Conservation (phyloP, 2,113 vertebrate genomes). For the Rana temporaria region DNA sequence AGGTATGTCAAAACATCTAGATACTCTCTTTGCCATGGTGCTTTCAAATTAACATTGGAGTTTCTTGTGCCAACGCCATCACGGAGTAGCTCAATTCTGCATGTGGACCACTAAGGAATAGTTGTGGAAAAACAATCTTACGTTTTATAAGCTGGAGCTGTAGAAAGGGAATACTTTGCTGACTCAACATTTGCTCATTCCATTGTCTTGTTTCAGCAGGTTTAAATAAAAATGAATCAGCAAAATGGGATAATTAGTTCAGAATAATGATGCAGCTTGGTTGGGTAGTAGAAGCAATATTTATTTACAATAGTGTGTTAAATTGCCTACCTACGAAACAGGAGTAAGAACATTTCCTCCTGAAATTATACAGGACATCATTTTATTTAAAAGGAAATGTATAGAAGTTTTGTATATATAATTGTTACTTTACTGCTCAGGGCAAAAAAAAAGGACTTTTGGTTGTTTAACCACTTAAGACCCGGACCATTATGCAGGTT, state of each 20-base stretch:
- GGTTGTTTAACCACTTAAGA: too few species aligned
- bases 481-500: too few species aligned
- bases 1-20: neutral
- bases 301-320: too few species aligned
- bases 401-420: too few species aligned
- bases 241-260: constrained; percentile 57
- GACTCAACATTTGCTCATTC: constrained; percentile 53
- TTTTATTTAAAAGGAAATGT: too few species aligned
- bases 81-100: neutral
- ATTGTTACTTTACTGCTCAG: too few species aligned
- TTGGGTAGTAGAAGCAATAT: constrained; percentile 49
- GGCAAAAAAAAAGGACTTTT: too few species aligned
- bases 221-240: constrained; percentile 61
- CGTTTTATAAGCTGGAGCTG: constrained; percentile 44
- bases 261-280: constrained; percentile 51
- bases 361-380: too few species aligned
- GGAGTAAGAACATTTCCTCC: too few species aligned
- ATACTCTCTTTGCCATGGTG: neutral
- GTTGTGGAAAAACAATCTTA: constrained; percentile 8
- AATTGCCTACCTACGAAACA: too few species aligned
- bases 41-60: too few species aligned
- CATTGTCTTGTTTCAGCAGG: constrained; percentile 61
- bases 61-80: neutral
- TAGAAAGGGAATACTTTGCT: constrained; percentile 58
- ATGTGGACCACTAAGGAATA: constrained; percentile 1